Evolutionary conservation across 2,797 vertebrate species (phyloP), one percentile per base, ranked within the genome.

Genomic region (Amazona ochrocephala): DNA sequence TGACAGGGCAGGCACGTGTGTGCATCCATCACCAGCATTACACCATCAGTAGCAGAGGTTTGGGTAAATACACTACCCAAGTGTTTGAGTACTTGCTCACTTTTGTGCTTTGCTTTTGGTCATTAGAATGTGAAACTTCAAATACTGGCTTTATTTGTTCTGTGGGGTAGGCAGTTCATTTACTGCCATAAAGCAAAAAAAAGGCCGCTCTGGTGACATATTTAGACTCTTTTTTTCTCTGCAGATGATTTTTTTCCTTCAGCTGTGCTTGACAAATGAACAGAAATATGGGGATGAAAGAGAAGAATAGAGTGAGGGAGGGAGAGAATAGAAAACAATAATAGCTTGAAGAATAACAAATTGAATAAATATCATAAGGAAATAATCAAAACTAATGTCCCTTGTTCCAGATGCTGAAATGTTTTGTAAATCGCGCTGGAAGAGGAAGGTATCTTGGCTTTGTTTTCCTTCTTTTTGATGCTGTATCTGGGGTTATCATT

Each of bases 271-370:
- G 96, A 96, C 94, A 96, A 97, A 97, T 76, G 95, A 96, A 81
- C 88, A 96, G 93, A 96, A 97, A 97, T 89, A 90, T 62, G 56
- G 80, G 97, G 97, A 98, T 98, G 96, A 98, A 98, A 98, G 98
- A 66, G 91, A 87, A 94, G 93, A 95, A 86, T 95, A 81, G 91
- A 88, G 87, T n/a, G 94, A 95, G 95, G 93, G 84, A 93, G 95
- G 94, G 96, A 75, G 19, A 95, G 94, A 97, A 97, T 61, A 96
- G 88, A 96, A 98, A 98, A 97, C 96, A 97, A 94, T 71, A 97
- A 94, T 93, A 96, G 92, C 60, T 74, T 83, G 91, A 97, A 97
- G 95, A 75, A 97, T 66, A 90, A 95, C 21, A 94, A 97, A 93
- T 45, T 68, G 90, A 97, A 96, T 85, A 96, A 97, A 97, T 89